Evolutionary conservation across 2,797 vertebrate species (phyloP).

Genomic region (Melanotaenia parkinsoni): DNA sequence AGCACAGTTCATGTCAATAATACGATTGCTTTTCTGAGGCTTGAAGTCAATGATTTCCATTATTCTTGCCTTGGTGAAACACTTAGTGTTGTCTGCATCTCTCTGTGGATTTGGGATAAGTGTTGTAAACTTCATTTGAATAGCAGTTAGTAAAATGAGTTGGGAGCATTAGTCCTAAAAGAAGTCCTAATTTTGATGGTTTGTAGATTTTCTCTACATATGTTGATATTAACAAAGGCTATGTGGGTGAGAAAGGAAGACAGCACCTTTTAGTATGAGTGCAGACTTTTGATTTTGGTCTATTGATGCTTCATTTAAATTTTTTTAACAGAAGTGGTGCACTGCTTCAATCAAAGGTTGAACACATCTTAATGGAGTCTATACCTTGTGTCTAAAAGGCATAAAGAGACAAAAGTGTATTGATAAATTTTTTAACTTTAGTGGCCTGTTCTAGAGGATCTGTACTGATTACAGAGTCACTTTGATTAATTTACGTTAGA

Average conservation of each 20-base stretch:
- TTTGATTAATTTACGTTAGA: no score
- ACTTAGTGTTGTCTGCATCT: background rate
- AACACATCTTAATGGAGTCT: no score
- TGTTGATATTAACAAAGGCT: background rate
- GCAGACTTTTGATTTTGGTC: background rate
- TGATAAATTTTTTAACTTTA: no score
- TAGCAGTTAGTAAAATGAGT: background rate
- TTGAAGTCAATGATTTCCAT: background rate
- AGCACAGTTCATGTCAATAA: conserved; percentile 23
- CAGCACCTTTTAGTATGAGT: no score
- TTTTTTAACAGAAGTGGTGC: background rate
- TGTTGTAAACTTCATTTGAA: background rate
- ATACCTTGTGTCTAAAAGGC: no score
- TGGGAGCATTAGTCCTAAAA: background rate
- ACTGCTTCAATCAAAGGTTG: no score
- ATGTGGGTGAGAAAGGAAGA: background rate
- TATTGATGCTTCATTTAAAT: background rate
- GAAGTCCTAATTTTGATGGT: background rate
- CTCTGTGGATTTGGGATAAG: background rate
- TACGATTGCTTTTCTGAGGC: background rate
- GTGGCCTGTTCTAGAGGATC: no score
- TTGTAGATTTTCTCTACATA: background rate
- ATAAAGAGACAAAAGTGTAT: no score
- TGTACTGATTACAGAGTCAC: no score
- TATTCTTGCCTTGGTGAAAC: background rate